Percentiles rank a stretch among this genome's conserved stretches.
Conservation (phyloP, 1,140 invertebrate genomes). For the Aphidius gifuensis region DNA sequence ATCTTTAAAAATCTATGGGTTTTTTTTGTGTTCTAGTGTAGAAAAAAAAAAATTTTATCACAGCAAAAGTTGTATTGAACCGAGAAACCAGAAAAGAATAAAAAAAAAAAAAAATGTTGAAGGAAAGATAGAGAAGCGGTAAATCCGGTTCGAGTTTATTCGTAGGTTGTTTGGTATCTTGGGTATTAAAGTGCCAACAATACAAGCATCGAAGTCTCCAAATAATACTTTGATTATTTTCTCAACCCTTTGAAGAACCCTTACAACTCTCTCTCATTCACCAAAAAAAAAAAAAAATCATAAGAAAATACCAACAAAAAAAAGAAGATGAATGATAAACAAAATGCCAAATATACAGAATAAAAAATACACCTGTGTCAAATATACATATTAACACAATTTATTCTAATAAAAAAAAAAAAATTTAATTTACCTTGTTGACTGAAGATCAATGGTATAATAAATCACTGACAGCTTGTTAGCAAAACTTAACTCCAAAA, state of each 20-base stretch:
- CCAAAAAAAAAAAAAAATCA: neutral
- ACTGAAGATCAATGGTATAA: too few relatives aligned
- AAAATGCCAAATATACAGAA: neutral
- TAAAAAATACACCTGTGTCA: neutral
- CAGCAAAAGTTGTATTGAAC: neutral
- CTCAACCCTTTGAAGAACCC: too few relatives aligned
- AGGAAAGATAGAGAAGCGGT: constrained; percentile 19
- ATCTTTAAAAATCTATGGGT: neutral
- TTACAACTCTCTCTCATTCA: neutral
- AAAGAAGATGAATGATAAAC: neutral
- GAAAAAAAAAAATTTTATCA: neutral
- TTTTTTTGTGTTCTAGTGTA: neutral
- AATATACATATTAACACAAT: too few relatives aligned
- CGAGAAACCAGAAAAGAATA: neutral
- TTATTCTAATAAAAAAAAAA: too few relatives aligned
- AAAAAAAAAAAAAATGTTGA: constrained; percentile 3
- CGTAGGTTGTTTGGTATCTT: constrained; percentile 17
- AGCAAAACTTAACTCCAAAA: too few relatives aligned
- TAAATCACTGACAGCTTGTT: too few relatives aligned
- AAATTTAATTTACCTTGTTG: too few relatives aligned
- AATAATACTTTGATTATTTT: neutral
- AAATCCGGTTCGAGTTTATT: constrained; percentile 23
- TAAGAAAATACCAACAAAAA: neutral
- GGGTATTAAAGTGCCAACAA: constrained; percentile 1
- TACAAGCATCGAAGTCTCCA: constrained; percentile 23